Evolutionary conservation across 2,797 vertebrate species (phyloP).

Genomic region (Enteromius thamalakanensis): DNA sequence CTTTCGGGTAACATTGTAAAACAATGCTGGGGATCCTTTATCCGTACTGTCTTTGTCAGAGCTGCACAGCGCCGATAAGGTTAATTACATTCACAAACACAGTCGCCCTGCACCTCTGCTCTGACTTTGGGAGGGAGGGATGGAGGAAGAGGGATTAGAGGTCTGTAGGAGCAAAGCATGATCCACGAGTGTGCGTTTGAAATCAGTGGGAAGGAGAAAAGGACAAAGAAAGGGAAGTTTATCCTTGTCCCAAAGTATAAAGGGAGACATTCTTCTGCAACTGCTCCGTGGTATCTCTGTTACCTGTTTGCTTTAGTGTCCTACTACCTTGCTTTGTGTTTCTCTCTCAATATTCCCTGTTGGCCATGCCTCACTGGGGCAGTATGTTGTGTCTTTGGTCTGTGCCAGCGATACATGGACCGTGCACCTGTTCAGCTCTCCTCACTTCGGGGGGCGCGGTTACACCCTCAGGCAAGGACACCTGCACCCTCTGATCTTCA

Average conservation of each 20-base stretch:
- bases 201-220: constrained; percentile 27
- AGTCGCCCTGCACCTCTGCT: constrained; percentile 32
- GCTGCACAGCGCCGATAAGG: constrained; percentile 37
- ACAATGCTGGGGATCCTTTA: constrained; percentile 31
- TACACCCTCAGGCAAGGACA: constrained; percentile 43
- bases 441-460: constrained; percentile 6
- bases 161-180: constrained; percentile 30
- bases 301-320: constrained; percentile 2
- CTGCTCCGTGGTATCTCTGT: constrained; percentile 6
- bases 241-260: constrained; percentile 33
- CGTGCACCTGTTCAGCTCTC: constrained; percentile 56
- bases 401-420: constrained; percentile 50
- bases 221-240: constrained; percentile 31
- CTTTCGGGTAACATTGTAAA: constrained; percentile 11
- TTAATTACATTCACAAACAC: constrained; percentile 40
- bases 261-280: background rate
- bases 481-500: constrained; percentile 34
- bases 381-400: constrained; percentile 48
- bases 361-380: constrained; percentile 51
- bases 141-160: constrained; percentile 26
- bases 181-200: constrained; percentile 24
- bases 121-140: constrained; percentile 21
- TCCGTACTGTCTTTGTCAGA: constrained; percentile 32
- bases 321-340: constrained; percentile 7
- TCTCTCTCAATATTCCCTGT: constrained; percentile 23